A percentile compares a stretch with the other conserved stretches of the same genome.
phyloP scores from a whole-genome alignment of 2,888 invertebrate genomes.

The Azorinus chamasolen region DNA sequence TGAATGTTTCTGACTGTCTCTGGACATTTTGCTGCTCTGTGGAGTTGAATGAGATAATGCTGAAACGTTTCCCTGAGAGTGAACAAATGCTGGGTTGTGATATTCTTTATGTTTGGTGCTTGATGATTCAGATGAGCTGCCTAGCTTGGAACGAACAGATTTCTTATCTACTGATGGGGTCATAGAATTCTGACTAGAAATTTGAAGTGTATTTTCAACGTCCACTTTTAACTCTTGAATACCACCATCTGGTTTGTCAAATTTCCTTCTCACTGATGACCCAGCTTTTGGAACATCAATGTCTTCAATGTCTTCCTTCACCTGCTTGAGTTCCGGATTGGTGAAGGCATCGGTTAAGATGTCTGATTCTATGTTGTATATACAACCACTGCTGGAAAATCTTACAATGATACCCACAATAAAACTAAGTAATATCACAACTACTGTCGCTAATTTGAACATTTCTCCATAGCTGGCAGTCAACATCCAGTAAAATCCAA shows the following conservation, averaged over 20 bases:
- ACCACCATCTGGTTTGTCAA: conserved; percentile 11
- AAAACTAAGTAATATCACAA: conserved; percentile 69
- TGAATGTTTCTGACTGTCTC: conserved; percentile 13
- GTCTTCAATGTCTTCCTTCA: neutral
- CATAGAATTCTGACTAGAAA: conserved; percentile 12
- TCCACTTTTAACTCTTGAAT: conserved; percentile 23
- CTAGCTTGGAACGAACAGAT: conserved; percentile 28
- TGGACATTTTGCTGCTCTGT: conserved; percentile 10
- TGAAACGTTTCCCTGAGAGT: conserved; percentile 60
- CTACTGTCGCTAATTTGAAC: conserved; percentile 69
- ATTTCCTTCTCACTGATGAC: neutral
- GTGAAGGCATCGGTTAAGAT: conserved; percentile 61
- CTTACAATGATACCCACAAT: conserved; percentile 74
- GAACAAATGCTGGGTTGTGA: conserved; percentile 52
- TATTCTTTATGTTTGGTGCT: conserved; percentile 38
- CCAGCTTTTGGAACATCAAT: neutral
- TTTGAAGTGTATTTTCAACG: neutral
- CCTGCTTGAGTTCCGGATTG: conserved; percentile 52
- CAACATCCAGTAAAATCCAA: conserved; percentile 78
- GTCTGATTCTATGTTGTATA: conserved; percentile 55
- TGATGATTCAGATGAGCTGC: conserved; percentile 33
- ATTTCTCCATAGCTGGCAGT: conserved; percentile 62
- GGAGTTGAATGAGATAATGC: conserved; percentile 12
- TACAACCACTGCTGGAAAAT: conserved; percentile 73
- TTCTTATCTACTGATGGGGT: neutral